Evolutionary conservation across 2,797 vertebrate genomes (phyloP).

Genomic region (Catharus ustulatus): DNA sequence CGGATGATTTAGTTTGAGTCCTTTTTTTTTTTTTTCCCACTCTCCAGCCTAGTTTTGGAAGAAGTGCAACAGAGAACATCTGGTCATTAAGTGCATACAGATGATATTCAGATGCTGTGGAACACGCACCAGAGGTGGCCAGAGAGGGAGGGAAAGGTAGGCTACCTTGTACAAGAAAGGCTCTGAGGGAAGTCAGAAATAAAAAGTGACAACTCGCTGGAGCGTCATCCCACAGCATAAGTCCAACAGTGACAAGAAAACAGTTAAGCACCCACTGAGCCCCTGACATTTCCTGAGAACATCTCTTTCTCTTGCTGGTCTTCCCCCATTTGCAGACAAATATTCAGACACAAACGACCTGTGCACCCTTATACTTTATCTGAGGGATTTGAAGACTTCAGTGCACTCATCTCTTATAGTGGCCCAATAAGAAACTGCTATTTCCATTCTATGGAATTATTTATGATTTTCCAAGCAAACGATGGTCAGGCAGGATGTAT

Average conservation of each 20-base stretch:
- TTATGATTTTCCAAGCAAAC: neutral
- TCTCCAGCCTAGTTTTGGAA: slow-evolving; percentile 17
- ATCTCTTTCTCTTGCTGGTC: neutral
- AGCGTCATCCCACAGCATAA: neutral
- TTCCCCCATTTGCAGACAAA: neutral
- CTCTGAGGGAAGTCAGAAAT: neutral
- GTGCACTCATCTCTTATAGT: neutral
- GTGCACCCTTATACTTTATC: neutral
- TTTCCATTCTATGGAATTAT: neutral
- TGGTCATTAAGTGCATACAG: slow-evolving; percentile 61
- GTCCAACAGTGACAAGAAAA: neutral
- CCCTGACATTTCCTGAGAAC: neutral
- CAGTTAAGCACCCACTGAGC: neutral
- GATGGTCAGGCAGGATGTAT: neutral
- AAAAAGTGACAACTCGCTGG: neutral
- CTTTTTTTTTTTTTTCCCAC: neutral
- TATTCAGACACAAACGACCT: neutral
- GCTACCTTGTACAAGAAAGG: neutral
- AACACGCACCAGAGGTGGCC: slow-evolving; percentile 10
- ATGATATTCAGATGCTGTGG: slow-evolving; percentile 41
- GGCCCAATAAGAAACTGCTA: neutral
- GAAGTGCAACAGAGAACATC: slow-evolving; percentile 53
- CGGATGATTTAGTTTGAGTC: slow-evolving; percentile 64
- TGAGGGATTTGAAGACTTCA: neutral
- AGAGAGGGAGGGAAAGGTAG: neutral